Percentiles rank a stretch among this genome's conserved stretches.
Conservation (phyloP, 2,797 vertebrate species). For the Falco berigora region DNA sequence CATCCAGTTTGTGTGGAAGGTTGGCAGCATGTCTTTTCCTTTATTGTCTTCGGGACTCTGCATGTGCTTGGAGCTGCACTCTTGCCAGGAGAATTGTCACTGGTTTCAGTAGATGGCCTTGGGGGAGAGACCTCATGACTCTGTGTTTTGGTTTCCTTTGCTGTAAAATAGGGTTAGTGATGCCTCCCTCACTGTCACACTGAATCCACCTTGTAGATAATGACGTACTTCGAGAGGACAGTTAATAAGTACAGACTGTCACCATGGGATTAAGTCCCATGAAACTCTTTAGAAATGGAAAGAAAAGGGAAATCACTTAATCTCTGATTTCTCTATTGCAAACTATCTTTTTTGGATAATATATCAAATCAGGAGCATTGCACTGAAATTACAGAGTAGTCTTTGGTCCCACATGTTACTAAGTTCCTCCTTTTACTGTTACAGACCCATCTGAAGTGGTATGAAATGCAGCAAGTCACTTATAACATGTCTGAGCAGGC, state of each 20-base stretch:
- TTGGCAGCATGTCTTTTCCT: neutral
- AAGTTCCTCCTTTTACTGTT: neutral
- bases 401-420: neutral
- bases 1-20: neutral
- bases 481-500: neutral
- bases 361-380: neutral
- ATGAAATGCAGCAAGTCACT: neutral
- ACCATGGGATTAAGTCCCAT: neutral
- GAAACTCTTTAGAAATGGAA: neutral
- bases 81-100: neutral
- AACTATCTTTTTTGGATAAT: neutral
- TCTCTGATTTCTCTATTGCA: neutral
- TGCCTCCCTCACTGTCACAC: neutral
- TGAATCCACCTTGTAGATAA: too few species aligned
- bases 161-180: rapidly evolving
- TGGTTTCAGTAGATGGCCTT: neutral
- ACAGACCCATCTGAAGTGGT: neutral
- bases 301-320: neutral
- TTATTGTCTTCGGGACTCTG: neutral
- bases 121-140: neutral
- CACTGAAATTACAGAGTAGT: neutral
- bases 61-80: neutral
- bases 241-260: neutral
- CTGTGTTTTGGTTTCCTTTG: neutral
- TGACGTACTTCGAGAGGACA: neutral